A percentile compares a stretch with the other conserved stretches of the same genome.
These are phyloP conservation scores for Actinemys pallida DNA, from an alignment of 2,113 vertebrate species.

Conservation along the genomic window DNA sequence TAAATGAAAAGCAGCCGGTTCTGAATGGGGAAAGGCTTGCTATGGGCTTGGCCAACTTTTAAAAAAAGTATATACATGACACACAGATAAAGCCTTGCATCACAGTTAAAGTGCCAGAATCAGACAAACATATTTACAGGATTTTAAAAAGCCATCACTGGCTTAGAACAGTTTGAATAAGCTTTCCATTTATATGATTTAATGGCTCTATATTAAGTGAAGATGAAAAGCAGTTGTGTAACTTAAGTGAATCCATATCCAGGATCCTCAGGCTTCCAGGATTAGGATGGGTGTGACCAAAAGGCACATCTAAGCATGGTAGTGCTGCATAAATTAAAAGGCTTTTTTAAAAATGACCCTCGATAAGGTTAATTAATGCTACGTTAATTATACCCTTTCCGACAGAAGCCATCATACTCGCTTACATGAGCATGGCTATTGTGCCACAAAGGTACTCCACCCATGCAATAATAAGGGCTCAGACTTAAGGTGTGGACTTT, in stretches of 20 bases:
- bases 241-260: not conserved
- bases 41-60: not conserved
- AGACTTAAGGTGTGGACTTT: not conserved
- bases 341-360: slow-evolving; percentile 30
- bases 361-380: slow-evolving; percentile 72
- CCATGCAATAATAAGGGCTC: slow-evolving; percentile 40
- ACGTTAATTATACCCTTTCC: slow-evolving; percentile 72
- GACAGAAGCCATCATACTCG: slow-evolving; percentile 29
- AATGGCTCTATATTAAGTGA: slow-evolving; percentile 20
- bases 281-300: not conserved
- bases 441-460: slow-evolving; percentile 67
- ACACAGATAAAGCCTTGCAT: slow-evolving; percentile 53
- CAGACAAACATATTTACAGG: slow-evolving; percentile 42
- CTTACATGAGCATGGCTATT: slow-evolving; percentile 33
- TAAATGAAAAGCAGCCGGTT: slow-evolving; percentile 21
- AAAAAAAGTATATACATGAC: not conserved
- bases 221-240: not conserved
- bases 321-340: slow-evolving; percentile 23
- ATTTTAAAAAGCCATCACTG: slow-evolving; percentile 15
- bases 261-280: not conserved
- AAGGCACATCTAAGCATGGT: not conserved
- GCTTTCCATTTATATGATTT: not conserved
- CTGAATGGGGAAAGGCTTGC: not conserved
- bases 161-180: not conserved
- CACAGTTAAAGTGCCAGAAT: slow-evolving; percentile 22